Conservation (phyloP, 2,888 invertebrate genomes). For the Amiota minor region DNA sequence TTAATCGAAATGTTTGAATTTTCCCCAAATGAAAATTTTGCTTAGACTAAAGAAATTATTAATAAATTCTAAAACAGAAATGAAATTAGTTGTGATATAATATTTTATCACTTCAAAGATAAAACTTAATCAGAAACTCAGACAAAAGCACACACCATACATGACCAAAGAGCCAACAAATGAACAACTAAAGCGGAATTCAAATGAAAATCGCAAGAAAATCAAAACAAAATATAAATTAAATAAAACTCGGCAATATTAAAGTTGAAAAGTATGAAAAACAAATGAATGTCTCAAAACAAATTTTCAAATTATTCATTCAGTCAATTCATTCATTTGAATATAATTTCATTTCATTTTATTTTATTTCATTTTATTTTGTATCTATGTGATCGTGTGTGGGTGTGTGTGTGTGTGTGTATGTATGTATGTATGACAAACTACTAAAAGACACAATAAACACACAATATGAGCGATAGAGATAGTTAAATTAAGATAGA, state of each 20-base stretch:
- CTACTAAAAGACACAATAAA: neutral
- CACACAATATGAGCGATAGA: neutral
- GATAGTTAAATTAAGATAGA: neutral
- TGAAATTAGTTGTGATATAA: no score
- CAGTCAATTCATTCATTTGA: conserved; percentile 31
- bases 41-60: no score
- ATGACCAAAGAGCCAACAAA: conserved; percentile 31
- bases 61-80: no score
- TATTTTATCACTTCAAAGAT: no score
- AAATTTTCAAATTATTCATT: conserved; percentile 46
- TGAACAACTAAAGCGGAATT: neutral
- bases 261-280: conserved; percentile 29
- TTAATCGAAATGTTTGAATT: no score
- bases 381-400: no score
- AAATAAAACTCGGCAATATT: conserved; percentile 42
- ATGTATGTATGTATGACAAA: neutral
- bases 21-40: no score
- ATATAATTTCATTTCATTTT: conserved; percentile 37
- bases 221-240: conserved; percentile 43
- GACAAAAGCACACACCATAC: conserved; percentile 20
- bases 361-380: no score
- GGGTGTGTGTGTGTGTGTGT: neutral
- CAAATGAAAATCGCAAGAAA: conserved; percentile 27
- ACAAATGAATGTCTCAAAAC: conserved; percentile 32
- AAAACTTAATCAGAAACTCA: neutral